Evolutionary conservation across 2,797 vertebrate genomes (phyloP), one percentile per base, ranked within the genome.

Genomic region (Notolabrus celidotus): DNA sequence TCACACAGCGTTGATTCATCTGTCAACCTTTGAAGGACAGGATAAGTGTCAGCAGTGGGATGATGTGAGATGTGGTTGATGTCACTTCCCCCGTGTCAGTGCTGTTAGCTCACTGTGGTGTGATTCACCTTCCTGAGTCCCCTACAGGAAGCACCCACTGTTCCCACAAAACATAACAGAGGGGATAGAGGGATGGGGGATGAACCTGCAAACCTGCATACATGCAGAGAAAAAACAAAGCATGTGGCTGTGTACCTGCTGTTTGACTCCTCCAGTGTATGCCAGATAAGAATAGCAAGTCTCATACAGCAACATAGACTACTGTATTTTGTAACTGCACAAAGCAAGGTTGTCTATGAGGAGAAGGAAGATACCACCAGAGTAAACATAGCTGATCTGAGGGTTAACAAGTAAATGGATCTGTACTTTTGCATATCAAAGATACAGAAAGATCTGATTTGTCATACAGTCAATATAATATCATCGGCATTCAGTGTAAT

Each of bases 1-100:
- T 84, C 55, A 10, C 50, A 41, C 74, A 38, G 3, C 7, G 38
- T 67, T 10, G 80, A 86, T 71, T 90, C 73, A 79, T 81, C 57
- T 58, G 0, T 52, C 29, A 56, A 88, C 86, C 86, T 90, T 88
- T 88, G 80, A 84, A 88, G 70, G 80, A 61, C 80, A 53, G 60
- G 47, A 66, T 41, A 77, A 76, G 73, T 72, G 74, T 49, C 57
- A 75, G 69, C 46, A 52, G 79, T 74, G 82, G 67, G 77, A 71
- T 5, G 74, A 67, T 70, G 81, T 62, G 77, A 64, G 77, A 81
- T 51, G 80, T 74, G 71, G 76, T 46, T 71, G 67, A 74, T 83
- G 82, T 74, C 71, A 83, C 74, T 22, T 83, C 59, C 50, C 69
- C 68, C 45, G 67, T 87, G 70, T 59, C 16, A 10, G 25, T 39